phyloP scores from a whole-genome alignment of 2,113 vertebrate species.

The Aramus guarauna region DNA sequence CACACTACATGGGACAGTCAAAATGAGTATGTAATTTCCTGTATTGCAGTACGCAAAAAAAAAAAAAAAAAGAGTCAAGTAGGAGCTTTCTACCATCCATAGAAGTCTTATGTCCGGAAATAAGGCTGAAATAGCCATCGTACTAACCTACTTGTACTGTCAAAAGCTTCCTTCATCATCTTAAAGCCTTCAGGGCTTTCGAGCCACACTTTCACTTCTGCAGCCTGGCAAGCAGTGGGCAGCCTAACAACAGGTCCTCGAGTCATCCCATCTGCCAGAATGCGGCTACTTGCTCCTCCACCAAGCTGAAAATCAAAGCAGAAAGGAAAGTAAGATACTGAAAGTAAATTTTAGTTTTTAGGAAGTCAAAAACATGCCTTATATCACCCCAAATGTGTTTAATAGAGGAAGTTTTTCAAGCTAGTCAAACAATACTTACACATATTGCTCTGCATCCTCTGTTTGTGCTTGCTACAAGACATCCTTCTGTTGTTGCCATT shows the following conservation, averaged over 20 bases:
- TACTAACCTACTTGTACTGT: constrained; percentile 90
- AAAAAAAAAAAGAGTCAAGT: neutral
- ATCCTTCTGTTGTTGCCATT: constrained; percentile 97
- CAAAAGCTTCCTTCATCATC: constrained; percentile 86
- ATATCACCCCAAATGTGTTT: neutral
- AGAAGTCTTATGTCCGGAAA: neutral
- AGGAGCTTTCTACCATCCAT: neutral
- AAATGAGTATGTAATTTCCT: neutral
- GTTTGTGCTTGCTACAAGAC: constrained; percentile 95
- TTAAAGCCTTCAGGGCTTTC: constrained; percentile 87
- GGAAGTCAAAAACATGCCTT: neutral
- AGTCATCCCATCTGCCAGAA: constrained; percentile 96
- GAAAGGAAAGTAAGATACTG: neutral
- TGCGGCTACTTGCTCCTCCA: constrained; percentile 86
- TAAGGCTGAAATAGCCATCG: neutral
- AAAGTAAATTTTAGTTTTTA: neutral
- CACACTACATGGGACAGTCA: neutral
- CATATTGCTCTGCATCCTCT: constrained; percentile 92
- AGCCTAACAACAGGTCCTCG: constrained; percentile 91
- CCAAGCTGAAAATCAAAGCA: constrained; percentile 75
- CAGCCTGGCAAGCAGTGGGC: constrained; percentile 88
- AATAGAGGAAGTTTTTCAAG: neutral
- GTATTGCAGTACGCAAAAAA: neutral
- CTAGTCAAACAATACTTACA: constrained; percentile 73
- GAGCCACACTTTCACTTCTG: constrained; percentile 93